A percentile compares a stretch with the other conserved stretches of the same genome.
phyloP scores from a whole-genome alignment of 2,888 invertebrate genomes.

The Hyposoter didymator region DNA sequence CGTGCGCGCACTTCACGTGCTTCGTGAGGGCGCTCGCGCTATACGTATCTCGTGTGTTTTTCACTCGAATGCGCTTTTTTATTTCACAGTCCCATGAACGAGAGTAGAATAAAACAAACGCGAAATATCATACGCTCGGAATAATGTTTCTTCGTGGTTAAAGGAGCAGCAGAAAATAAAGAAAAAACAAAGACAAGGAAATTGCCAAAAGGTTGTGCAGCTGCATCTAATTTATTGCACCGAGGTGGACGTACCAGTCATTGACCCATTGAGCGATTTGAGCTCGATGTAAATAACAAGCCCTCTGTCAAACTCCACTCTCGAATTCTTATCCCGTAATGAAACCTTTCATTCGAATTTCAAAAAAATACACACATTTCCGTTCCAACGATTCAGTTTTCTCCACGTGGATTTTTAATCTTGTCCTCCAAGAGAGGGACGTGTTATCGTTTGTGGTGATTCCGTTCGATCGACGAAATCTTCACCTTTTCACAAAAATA shows the following conservation, averaged over 20 bases:
- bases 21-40: background rate
- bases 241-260: conserved; percentile 41
- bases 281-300: conserved; percentile 23
- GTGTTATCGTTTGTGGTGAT: too few species aligned
- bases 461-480: too few species aligned
- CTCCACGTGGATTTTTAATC: background rate
- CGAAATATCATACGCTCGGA: conserved; percentile 25
- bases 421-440: background rate
- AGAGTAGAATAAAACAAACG: conserved; percentile 20
- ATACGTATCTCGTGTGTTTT: background rate
- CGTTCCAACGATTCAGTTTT: background rate
- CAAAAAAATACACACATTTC: background rate
- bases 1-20: conserved; percentile 46
- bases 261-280: conserved; percentile 43
- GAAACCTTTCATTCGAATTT: background rate
- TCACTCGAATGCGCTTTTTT: background rate
- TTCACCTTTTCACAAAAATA: too few species aligned
- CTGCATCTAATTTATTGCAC: conserved; percentile 50
- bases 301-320: background rate
- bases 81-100: background rate
- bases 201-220: conserved; percentile 33
- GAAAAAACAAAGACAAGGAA: conserved; percentile 18
- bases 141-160: conserved; percentile 24
- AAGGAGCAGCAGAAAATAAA: background rate
- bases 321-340: background rate